Evolutionary conservation across 1,140 invertebrate genomes (phyloP), one percentile per base, ranked within the genome.

Genomic region (Drosophila seguyi): DNA sequence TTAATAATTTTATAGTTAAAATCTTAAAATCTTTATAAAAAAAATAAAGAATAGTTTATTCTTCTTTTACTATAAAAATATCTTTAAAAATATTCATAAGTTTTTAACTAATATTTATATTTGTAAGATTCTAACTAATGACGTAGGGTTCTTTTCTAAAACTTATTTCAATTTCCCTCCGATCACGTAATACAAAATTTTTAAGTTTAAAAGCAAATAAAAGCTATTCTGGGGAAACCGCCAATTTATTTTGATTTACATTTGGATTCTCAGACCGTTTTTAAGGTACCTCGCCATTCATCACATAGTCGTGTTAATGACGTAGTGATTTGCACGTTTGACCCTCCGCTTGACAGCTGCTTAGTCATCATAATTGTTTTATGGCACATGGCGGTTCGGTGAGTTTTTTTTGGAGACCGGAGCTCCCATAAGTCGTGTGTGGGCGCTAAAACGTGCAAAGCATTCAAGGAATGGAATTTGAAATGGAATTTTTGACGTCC

Each of bases 361-460:
- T 61, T 57, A 78, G 75, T 78, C 75, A 79, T 79, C n/a, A 45
- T 47, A 22, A 41, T 47, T 31, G 71, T 66, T 60, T 41, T 22
- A 18, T 63, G 42, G 53, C 67, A 81, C 60, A 75, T 75, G 80
- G 45, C 25, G 34, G 77, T 62, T 44, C 2, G 45, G 48, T 22
- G 52, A 75, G 48, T 45, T 79, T 72, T 61, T 75, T 41, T 55
- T 59, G 27, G 18, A 14, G 22, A 45, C 44, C 20, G 29, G 39
- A 34, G 61, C 61, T 41, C 38, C 42, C 25, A 44, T 6, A 41
- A 22, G 34, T 58, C 31, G n/a, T 22, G 20, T 38, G 44, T 48
- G n/a, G 65, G 53, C 36, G 76, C 48, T 47, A 60, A 77, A 81
- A 68, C 82, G 78, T 85, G 63, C 68, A 34, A 39, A 41, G 38